A percentile compares a stretch with the other conserved stretches of the same genome.
Conservation (phyloP, 2,113 vertebrate species). For the Chiloscyllium plagiosum region DNA sequence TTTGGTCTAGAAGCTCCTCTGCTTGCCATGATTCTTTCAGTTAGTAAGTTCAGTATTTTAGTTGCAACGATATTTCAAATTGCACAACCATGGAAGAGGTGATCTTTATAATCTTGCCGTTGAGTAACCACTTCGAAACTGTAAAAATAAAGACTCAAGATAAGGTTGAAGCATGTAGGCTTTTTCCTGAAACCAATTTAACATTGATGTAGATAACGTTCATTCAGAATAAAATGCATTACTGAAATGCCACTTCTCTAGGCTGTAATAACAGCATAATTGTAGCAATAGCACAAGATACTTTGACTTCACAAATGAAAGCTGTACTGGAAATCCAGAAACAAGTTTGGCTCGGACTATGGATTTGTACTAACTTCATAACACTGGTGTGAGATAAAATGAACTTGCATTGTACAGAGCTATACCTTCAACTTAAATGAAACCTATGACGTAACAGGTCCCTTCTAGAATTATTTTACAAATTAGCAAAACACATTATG, state of each 20-base stretch:
- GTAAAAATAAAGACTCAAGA: neutral
- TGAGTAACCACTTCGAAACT: neutral
- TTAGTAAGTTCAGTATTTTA: neutral
- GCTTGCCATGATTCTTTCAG: slow-evolving; percentile 54
- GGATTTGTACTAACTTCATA: neutral
- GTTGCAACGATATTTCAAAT: neutral
- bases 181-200: neutral
- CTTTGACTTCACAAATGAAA: neutral
- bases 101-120: neutral
- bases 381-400: neutral
- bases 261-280: neutral
- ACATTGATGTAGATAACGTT: neutral
- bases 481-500: neutral
- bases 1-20: slow-evolving; percentile 62
- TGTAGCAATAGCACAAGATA: neutral
- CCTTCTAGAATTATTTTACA: neutral
- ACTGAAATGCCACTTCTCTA: neutral
- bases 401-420: neutral
- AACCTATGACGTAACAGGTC: neutral
- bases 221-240: neutral
- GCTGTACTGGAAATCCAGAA: neutral
- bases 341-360: neutral
- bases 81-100: slow-evolving; percentile 9
- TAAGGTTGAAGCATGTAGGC: neutral
- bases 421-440: neutral